A percentile compares a stretch with the other conserved stretches of the same genome.
Evolutionary conservation across 2,888 invertebrate species (phyloP).

Genomic region (Metalampra italica): DNA sequence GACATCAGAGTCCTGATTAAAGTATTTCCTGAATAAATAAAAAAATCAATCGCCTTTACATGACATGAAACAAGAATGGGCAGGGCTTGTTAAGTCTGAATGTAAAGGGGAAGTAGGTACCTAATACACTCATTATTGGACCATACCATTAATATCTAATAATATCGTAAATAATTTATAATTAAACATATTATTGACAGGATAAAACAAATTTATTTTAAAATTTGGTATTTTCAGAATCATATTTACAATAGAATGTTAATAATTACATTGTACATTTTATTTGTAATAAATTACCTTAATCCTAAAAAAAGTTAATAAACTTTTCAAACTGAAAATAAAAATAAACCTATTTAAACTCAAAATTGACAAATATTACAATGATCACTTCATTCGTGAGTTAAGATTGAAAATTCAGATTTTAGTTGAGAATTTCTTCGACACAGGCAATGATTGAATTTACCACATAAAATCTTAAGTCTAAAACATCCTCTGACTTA

Average conservation of each 20-base stretch:
- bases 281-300: constrained; percentile 21
- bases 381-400: not conserved
- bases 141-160: no score
- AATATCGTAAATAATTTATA: no score
- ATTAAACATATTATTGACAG: not conserved
- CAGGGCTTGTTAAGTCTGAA: no score
- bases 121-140: no score
- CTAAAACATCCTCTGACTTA: not conserved
- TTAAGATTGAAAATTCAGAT: no score
- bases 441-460: not conserved
- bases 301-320: constrained; percentile 7
- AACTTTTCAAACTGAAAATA: constrained; percentile 3
- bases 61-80: no score
- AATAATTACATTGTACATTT: constrained; percentile 19
- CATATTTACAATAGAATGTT: constrained; percentile 31
- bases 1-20: no score
- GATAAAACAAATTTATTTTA: constrained; percentile 14
- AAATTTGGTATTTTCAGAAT: constrained; percentile 37
- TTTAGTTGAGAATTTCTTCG: not conserved
- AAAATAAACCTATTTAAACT: not conserved
- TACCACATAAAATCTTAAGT: not conserved
- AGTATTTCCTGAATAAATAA: no score
- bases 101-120: no score
- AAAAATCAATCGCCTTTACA: no score
- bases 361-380: constrained; percentile 4